Evolutionary conservation across 2,113 vertebrate genomes (phyloP).

Genomic region (Delphinus delphis): DNA sequence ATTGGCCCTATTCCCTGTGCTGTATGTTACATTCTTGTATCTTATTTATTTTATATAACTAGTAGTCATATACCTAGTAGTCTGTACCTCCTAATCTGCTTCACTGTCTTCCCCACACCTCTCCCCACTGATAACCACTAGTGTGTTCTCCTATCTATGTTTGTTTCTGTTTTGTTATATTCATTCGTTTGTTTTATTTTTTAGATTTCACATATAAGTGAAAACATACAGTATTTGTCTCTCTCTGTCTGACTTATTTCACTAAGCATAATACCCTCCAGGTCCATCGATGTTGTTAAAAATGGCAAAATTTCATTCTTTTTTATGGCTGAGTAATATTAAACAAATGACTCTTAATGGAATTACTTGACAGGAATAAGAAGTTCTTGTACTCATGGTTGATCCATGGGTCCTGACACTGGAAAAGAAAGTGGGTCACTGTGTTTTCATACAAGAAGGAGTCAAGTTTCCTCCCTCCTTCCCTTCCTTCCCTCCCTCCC

Average conservation of each 20-base stretch:
- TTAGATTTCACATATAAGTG: neutral
- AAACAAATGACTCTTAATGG: neutral
- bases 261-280: neutral
- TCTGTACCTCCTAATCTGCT: too few relatives aligned
- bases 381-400: neutral
- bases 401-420: neutral
- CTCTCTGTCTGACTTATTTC: neutral
- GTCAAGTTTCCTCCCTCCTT: neutral
- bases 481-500: rapidly evolving
- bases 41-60: too few relatives aligned
- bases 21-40: neutral
- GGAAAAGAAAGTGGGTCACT: neutral
- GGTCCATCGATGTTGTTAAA: neutral
- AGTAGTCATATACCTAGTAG: too few relatives aligned
- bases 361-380: neutral
- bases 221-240: neutral
- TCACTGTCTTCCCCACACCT: too few relatives aligned
- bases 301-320: neutral
- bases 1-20: neutral
- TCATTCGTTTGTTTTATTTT: neutral
- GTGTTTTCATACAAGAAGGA: neutral
- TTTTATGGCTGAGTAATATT: neutral
- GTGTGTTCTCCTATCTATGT: neutral
- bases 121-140: neutral
- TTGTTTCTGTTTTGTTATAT: neutral